These are phyloP conservation scores for Oreochromis mossambicus DNA, from an alignment of 2,797 vertebrate genomes.

Conservation along the genomic window DNA sequence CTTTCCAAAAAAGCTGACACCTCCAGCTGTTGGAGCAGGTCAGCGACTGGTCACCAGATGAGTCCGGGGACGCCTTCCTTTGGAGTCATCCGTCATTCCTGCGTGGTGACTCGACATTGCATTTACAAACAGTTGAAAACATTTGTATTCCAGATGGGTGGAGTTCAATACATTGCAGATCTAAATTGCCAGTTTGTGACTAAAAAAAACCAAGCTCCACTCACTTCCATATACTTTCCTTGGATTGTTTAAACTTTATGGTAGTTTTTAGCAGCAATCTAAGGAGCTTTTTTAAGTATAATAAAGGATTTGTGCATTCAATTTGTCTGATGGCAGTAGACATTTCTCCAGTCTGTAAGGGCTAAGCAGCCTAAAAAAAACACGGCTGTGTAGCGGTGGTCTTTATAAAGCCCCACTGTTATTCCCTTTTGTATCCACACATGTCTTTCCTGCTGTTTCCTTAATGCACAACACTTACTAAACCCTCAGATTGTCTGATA, in stretches of 20 bases:
- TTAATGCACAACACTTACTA: constrained; percentile 2
- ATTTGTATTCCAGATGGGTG: constrained; percentile 15
- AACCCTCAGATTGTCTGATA: background rate
- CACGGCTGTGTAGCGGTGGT: background rate
- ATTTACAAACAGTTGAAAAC: constrained; percentile 18
- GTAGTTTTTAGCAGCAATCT: background rate
- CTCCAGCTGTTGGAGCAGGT: constrained; percentile 46
- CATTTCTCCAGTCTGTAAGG: constrained; percentile 1
- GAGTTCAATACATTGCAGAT: background rate
- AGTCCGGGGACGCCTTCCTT: constrained; percentile 11
- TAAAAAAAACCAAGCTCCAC: background rate
- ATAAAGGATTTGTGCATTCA: background rate
- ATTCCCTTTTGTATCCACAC: background rate
- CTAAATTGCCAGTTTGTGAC: background rate
- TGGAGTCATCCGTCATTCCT: constrained; percentile 40
- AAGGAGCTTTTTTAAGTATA: background rate
- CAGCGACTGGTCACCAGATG: constrained; percentile 54
- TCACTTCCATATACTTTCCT: constrained; percentile 18
- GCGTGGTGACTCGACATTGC: constrained; percentile 31
- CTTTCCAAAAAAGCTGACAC: constrained; percentile 2
- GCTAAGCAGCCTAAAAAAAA: background rate
- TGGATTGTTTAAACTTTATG: constrained; percentile 20
- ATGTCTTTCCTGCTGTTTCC: background rate
- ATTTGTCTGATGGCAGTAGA: background rate
- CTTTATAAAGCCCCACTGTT: background rate